Evolutionary conservation across 2,113 vertebrate species (phyloP).

Genomic region (Podarcis cretensis): DNA sequence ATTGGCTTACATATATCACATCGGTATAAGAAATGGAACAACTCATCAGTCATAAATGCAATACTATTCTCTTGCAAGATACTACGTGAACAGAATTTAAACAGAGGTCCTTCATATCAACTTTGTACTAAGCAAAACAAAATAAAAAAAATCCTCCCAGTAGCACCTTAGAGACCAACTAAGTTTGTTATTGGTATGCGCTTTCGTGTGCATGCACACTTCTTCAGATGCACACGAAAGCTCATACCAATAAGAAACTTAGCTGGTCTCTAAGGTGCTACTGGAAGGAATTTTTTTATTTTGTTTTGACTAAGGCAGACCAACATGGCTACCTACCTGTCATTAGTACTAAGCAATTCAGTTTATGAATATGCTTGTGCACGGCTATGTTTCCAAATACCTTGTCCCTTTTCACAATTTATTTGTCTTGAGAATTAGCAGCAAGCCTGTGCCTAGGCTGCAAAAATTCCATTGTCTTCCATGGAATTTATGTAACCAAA

Average conservation of each 20-base stretch:
- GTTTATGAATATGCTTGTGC: not conserved
- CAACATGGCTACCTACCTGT: too few relatives aligned
- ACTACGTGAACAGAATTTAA: not conserved
- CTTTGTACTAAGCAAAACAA: not conserved
- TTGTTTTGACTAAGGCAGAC: too few relatives aligned
- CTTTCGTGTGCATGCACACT: too few relatives aligned
- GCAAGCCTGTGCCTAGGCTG: not conserved
- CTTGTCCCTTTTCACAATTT: not conserved
- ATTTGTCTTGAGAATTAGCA: not conserved
- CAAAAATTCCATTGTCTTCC: not conserved
- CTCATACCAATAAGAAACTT: too few relatives aligned
- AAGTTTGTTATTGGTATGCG: too few relatives aligned
- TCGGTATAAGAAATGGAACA: not conserved
- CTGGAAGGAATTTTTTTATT: too few relatives aligned
- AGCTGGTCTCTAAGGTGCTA: too few relatives aligned
- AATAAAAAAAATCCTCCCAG: too few relatives aligned
- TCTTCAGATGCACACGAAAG: too few relatives aligned
- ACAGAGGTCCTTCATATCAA: not conserved
- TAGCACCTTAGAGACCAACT: too few relatives aligned
- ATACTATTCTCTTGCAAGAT: conserved; percentile 4
- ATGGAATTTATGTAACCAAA: too few relatives aligned
- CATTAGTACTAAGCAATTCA: not conserved
- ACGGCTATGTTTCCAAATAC: not conserved
- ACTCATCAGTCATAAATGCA: conserved; percentile 10
- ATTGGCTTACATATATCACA: conserved; percentile 4